These are phyloP conservation scores for Drosophila kanekoi DNA, from an alignment of 2,888 invertebrate genomes.

Conservation along the genomic window DNA sequence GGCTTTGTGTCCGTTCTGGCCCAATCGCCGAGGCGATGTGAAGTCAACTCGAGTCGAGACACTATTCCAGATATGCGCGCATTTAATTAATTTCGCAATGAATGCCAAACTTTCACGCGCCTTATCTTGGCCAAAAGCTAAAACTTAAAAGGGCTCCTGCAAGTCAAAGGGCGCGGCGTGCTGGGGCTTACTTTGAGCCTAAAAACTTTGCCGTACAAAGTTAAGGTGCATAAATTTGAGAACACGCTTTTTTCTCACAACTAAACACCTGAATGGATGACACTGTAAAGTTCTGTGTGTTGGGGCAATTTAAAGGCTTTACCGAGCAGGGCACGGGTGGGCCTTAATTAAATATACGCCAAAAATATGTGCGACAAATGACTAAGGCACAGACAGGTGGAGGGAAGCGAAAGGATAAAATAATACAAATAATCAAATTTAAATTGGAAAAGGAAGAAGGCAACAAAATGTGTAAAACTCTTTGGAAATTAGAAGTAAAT, in stretches of 20 bases:
- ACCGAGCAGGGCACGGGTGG: background rate
- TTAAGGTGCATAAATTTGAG: constrained; percentile 51
- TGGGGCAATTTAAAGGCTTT: constrained; percentile 36
- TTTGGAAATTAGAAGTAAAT: background rate
- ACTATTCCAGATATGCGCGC: constrained; percentile 38
- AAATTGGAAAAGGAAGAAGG: no score
- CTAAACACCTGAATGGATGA: constrained; percentile 55
- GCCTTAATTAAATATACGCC: constrained; percentile 47
- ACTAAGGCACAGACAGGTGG: background rate
- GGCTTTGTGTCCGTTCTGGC: constrained; percentile 26
- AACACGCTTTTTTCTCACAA: constrained; percentile 58
- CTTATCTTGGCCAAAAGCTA: constrained; percentile 54
- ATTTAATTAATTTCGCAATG: constrained; percentile 73
- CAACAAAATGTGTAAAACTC: background rate
- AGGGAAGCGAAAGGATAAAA: background rate
- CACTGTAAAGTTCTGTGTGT: constrained; percentile 22
- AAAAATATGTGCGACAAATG: constrained; percentile 25
- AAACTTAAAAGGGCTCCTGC: constrained; percentile 61
- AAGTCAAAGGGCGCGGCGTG: background rate
- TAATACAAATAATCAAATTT: background rate
- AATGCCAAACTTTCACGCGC: constrained; percentile 58
- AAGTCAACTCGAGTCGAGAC: constrained; percentile 28
- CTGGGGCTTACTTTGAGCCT: constrained; percentile 49
- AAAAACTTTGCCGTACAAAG: constrained; percentile 63
- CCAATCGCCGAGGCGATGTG: constrained; percentile 19